Conservation (phyloP, 1,140 invertebrate species). For the Zaprionus camerounensis region DNA sequence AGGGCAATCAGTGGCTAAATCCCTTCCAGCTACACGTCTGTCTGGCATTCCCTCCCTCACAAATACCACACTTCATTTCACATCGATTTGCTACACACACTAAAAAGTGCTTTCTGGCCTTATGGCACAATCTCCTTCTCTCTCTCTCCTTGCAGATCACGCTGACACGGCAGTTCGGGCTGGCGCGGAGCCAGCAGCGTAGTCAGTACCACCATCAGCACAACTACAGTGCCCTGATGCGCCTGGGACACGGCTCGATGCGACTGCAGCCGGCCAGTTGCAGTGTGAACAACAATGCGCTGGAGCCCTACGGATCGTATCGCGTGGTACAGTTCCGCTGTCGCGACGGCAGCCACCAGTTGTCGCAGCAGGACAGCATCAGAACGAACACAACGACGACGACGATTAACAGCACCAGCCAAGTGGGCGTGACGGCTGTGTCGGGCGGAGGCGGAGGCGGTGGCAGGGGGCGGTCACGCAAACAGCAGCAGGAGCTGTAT, state of each 20-base stretch:
- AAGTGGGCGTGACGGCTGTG: background rate
- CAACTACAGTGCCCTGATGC: conserved; percentile 74
- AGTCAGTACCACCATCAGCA: conserved; percentile 64
- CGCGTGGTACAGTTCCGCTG: conserved; percentile 77
- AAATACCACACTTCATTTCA: background rate
- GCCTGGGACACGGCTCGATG: conserved; percentile 67
- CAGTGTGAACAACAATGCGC: conserved; percentile 76
- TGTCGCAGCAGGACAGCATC: conserved; percentile 75
- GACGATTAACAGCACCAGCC: conserved; percentile 63
- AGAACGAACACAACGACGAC: conserved; percentile 72
- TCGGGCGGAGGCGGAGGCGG: background rate
- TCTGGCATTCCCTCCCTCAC: background rate
- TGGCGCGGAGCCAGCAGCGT: conserved; percentile 62
- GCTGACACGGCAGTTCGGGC: conserved; percentile 65
- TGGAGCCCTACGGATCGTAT: conserved; percentile 75
- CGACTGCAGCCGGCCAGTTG: conserved; percentile 63
- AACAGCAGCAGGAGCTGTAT: conserved; percentile 60
- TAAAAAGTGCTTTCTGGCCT: background rate
- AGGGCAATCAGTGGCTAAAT: background rate
- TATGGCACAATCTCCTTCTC: background rate
- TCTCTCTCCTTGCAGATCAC: conserved; percentile 54
- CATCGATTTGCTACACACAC: background rate
- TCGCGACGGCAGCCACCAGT: conserved; percentile 66
- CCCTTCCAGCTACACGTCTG: background rate
- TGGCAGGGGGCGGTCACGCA: conserved; percentile 43